Percentiles rank a stretch among this genome's conserved stretches.
Evolutionary conservation across 1,140 invertebrate genomes (phyloP).

Genomic region (Papilio machaon): DNA sequence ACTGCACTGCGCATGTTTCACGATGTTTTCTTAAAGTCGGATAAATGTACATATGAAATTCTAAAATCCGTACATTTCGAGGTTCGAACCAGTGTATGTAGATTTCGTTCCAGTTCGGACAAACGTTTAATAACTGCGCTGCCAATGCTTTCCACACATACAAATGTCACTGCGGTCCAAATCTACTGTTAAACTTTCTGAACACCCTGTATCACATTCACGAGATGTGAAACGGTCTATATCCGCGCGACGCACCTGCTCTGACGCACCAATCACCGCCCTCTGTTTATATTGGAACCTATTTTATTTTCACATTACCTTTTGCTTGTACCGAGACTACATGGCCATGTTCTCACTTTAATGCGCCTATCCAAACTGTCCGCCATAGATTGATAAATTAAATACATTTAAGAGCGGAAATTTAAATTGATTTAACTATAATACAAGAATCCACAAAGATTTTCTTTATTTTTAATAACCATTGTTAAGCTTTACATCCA

Average conservation of each 20-base stretch:
- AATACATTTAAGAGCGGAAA: neutral
- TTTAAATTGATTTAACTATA: neutral
- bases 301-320: conserved; percentile 35
- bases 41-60: too few species aligned
- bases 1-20: too few species aligned
- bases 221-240: conserved; percentile 52
- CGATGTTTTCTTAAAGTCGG: too few species aligned
- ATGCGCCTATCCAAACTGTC: conserved; percentile 12
- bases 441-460: too few species aligned
- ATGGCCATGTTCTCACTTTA: conserved; percentile 34
- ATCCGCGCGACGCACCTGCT: conserved; percentile 54
- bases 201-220: conserved; percentile 30
- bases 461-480: too few species aligned
- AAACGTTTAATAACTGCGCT: too few species aligned
- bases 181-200: neutral
- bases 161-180: too few species aligned
- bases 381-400: neutral
- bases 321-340: conserved; percentile 13
- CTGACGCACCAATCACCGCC: conserved; percentile 34
- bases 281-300: conserved; percentile 38
- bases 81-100: too few species aligned
- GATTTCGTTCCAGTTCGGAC: too few species aligned
- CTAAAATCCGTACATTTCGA: too few species aligned
- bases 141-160: too few species aligned
- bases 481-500: too few species aligned